phyloP scores from a whole-genome alignment of 2,797 vertebrate genomes.

The Sebastes diaconus region DNA sequence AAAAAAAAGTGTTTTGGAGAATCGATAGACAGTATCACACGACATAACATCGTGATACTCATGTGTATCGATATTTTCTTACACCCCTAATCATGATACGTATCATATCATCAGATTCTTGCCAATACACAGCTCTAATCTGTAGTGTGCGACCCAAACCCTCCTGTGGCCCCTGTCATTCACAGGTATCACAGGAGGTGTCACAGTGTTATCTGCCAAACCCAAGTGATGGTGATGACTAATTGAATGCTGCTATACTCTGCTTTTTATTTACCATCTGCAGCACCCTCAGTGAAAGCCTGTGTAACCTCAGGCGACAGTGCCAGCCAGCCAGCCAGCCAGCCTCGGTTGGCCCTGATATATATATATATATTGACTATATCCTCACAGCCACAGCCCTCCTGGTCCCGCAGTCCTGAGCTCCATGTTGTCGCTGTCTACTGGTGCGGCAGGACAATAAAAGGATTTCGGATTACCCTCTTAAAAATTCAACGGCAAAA shows the following conservation, averaged over 20 bases:
- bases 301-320: constrained; percentile 62
- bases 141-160: neutral
- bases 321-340: constrained; percentile 48
- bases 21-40: too few species aligned
- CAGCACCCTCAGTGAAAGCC: constrained; percentile 38
- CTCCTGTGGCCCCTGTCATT: constrained; percentile 31
- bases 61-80: too few species aligned
- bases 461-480: constrained; percentile 68
- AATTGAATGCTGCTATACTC: constrained; percentile 8
- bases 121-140: neutral
- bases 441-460: constrained; percentile 75
- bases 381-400: constrained; percentile 70
- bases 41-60: too few species aligned
- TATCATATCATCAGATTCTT: too few species aligned
- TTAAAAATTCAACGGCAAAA: too few species aligned
- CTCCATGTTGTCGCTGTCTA: constrained; percentile 74
- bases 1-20: too few species aligned
- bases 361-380: constrained; percentile 41
- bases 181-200: constrained; percentile 27
- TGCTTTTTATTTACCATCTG: constrained; percentile 39
- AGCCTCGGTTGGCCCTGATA: constrained; percentile 43
- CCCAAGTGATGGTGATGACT: constrained; percentile 3
- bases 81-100: too few species aligned
- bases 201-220: constrained; percentile 5
- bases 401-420: constrained; percentile 73